phyloP scores from a whole-genome alignment of 2,113 vertebrate species.

The Todiramphus chloris region DNA sequence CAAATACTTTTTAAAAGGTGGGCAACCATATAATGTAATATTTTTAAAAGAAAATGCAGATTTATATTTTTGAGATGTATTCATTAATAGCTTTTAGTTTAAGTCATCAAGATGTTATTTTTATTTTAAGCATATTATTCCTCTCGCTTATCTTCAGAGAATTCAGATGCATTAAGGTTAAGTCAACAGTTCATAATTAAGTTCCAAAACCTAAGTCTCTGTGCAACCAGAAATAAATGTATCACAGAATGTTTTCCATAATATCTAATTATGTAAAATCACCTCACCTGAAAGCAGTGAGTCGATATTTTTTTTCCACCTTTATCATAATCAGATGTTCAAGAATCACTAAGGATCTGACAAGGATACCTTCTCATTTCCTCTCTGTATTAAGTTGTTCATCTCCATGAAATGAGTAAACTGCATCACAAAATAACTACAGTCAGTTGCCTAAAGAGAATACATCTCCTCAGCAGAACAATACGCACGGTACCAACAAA shows the following conservation, averaged over 20 bases:
- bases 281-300: not conserved
- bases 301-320: not conserved
- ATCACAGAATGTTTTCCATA: not conserved
- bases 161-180: not conserved
- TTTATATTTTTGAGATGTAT: not conserved
- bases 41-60: not conserved
- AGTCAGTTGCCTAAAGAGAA: not conserved
- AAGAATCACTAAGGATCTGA: not conserved
- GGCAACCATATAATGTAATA: not conserved
- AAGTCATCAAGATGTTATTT: not conserved
- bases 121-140: not conserved
- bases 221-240: not conserved
- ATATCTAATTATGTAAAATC: not conserved
- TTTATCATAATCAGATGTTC: not conserved
- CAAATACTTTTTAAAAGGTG: not conserved
- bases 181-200: not conserved
- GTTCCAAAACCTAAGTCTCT: not conserved
- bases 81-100: not conserved
- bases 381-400: not conserved
- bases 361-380: not conserved
- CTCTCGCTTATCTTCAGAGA: not conserved
- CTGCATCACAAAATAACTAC: not conserved
- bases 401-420: not conserved
- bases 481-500: not conserved
- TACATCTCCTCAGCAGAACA: not conserved